Percentiles rank a stretch among this genome's conserved stretches.
Evolutionary conservation across 2,888 invertebrate genomes (phyloP).

Genomic region (Cephus rjabovi): DNA sequence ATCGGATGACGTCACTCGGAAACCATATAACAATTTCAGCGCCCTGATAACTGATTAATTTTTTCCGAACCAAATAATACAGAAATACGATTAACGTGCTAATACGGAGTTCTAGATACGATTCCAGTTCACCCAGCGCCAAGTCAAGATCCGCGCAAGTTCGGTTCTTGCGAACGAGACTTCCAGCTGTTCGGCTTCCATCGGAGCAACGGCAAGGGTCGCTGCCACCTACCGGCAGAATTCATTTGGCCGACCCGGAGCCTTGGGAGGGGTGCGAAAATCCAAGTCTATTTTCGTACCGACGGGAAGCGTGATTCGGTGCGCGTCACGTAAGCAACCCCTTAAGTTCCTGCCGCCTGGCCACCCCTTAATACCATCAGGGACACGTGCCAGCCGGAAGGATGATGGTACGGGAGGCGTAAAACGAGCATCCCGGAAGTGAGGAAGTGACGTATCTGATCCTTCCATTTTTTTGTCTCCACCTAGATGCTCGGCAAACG

Average conservation of each 20-base stretch:
- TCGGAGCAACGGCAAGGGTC: neutral
- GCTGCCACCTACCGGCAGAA: neutral
- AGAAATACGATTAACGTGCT: neutral
- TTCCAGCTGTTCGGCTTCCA: neutral
- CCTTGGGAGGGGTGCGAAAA: neutral
- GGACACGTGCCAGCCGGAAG: neutral
- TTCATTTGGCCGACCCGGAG: neutral
- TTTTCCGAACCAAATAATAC: neutral
- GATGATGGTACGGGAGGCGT: neutral
- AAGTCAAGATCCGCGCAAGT: neutral
- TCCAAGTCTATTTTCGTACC: neutral
- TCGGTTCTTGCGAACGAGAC: neutral
- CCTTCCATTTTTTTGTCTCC: neutral
- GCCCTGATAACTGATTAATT: neutral
- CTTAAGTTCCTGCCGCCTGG: neutral
- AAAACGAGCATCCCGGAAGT: neutral
- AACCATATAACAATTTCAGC: slow-evolving; percentile 18
- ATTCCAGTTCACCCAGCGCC: neutral
- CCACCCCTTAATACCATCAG: neutral
- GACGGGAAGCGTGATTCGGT: neutral
- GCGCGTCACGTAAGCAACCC: neutral
- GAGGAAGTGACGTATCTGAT: neutral
- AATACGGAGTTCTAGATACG: neutral
- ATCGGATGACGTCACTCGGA: slow-evolving; percentile 4
- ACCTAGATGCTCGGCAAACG: neutral